Evolutionary conservation across 2,888 invertebrate species (phyloP).

Genomic region (Zygogramma bicolorata): DNA sequence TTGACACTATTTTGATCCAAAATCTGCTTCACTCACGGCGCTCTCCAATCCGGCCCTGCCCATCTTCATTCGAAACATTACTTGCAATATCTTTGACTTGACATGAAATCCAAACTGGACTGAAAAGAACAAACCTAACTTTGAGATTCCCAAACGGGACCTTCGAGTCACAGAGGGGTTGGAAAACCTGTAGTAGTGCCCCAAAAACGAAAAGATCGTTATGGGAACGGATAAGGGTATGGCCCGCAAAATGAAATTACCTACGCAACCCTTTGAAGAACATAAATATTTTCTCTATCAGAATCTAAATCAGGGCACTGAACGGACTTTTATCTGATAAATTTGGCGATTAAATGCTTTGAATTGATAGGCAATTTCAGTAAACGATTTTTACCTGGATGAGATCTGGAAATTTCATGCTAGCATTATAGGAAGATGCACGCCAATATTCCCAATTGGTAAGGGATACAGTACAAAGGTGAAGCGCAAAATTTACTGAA

Average conservation of each 20-base stretch:
- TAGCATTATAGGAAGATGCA: background rate
- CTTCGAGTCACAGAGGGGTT: conserved; percentile 27
- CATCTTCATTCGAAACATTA: background rate
- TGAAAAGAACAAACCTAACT: conserved; percentile 21
- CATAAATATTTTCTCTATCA: conserved; percentile 42
- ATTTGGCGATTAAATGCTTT: background rate
- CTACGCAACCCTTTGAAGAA: conserved; percentile 34
- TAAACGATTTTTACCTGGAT: conserved; percentile 9
- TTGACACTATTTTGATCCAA: too few relatives aligned
- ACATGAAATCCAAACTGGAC: conserved; percentile 33
- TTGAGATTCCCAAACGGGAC: conserved; percentile 39
- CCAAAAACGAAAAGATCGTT: conserved; percentile 38
- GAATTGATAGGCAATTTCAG: conserved; percentile 8
- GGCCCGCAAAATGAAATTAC: conserved; percentile 30
- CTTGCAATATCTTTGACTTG: conserved; percentile 27
- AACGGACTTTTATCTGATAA: background rate
- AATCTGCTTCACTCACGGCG: too few relatives aligned
- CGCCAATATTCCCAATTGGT: background rate
- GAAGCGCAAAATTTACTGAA: background rate
- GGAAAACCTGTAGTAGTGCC: conserved; percentile 36
- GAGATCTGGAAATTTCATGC: background rate
- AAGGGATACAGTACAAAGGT: background rate
- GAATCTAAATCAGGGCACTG: conserved; percentile 33
- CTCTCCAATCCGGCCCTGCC: background rate
- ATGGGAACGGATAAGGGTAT: conserved; percentile 38